phyloP scores from a whole-genome alignment of 2,797 vertebrate species.

The Sebastes ruberrimus region DNA sequence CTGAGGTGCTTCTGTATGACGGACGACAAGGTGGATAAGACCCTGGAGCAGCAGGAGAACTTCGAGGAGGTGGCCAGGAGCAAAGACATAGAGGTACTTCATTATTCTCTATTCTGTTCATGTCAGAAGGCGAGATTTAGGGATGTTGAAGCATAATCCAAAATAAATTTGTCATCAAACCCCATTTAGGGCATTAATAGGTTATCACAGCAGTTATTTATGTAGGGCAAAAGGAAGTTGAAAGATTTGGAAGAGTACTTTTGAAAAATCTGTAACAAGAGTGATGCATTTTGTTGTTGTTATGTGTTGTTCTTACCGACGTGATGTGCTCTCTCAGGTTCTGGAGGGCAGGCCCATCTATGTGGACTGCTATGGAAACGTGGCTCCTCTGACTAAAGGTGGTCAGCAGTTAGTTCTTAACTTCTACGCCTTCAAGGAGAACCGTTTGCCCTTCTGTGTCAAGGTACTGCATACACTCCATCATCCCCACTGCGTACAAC shows the following conservation, averaged over 20 bases:
- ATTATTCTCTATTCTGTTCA: neutral
- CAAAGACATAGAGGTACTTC: slow-evolving; percentile 96
- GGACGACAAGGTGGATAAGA: slow-evolving; percentile 99
- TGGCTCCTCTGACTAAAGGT: slow-evolving; percentile 94
- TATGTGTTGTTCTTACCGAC: neutral
- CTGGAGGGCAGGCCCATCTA: slow-evolving; percentile 97
- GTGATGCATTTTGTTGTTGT: neutral
- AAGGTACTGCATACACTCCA: slow-evolving; percentile 85
- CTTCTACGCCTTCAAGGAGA: slow-evolving; percentile 99
- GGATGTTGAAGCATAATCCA: no score
- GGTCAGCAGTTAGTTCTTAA: slow-evolving; percentile 97
- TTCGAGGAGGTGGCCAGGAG: slow-evolving; percentile 99
- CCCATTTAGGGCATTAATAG: no score
- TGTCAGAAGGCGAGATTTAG: neutral
- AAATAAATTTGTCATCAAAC: no score
- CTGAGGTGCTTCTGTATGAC: slow-evolving; percentile 99
- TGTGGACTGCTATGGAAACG: slow-evolving; percentile 98
- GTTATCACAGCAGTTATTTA: no score
- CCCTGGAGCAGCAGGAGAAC: slow-evolving; percentile 98
- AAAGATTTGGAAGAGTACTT: neutral
- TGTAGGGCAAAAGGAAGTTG: neutral
- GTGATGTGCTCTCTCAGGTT: slow-evolving; percentile 83
- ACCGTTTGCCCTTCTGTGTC: slow-evolving; percentile 97
- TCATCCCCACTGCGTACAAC: neutral
- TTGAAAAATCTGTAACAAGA: neutral